Base-by-base conservation (phyloP, 2,113 vertebrate species). In the rabbit (Oryctolagus cuniculus) region DNA sequence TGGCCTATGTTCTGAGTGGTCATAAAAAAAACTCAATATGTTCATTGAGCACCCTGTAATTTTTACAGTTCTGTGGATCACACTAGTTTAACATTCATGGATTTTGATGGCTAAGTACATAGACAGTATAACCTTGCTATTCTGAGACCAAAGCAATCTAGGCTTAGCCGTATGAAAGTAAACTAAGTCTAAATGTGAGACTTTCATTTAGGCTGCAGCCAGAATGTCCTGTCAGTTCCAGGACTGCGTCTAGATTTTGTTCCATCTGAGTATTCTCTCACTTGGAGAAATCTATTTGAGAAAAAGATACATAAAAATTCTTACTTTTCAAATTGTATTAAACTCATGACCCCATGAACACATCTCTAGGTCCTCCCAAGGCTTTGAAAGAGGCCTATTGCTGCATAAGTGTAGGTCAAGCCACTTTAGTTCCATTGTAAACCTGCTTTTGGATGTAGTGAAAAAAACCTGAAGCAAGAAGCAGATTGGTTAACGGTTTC, bases 141-240 rank as follows among this genome's bases (percentile, higher is more conserved):
- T 64, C 11, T 27, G 73, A 63, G 13, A 91, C 82, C 78, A 84
- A 61, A 95, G 67, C 1, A 89, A 24, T 67, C 66, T 25, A 87
- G 84, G 82, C 1, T 78, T 4, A 11, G 6, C 72, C 38, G 44
- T 94, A 11, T 38, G 13, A 91, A 90, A 83, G 0, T 82, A n/a
- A 96, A 51, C 6, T 66, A 24, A 96, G 22, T 61, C 29, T 96
- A 72, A 24, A 86, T 9, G 79, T 95, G 24, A 75, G 78, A 73
- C 7, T 72, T 79, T 80, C 77, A 38, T 70, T 38, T 72, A 29
- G 10, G 87, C 7, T 78, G 34, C 72, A 96, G n/a, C n/a, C 69
- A 72, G 61, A 63, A 94, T 24, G 12, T 44, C 36, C 53, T 78
- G 19, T 0, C 9, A 44, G 81, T 92, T 83, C 63, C 66, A 83